Evolutionary conservation across 2,888 invertebrate species (phyloP), one percentile per base, ranked within the genome.

Genomic region (Prenolepis imparis): DNA sequence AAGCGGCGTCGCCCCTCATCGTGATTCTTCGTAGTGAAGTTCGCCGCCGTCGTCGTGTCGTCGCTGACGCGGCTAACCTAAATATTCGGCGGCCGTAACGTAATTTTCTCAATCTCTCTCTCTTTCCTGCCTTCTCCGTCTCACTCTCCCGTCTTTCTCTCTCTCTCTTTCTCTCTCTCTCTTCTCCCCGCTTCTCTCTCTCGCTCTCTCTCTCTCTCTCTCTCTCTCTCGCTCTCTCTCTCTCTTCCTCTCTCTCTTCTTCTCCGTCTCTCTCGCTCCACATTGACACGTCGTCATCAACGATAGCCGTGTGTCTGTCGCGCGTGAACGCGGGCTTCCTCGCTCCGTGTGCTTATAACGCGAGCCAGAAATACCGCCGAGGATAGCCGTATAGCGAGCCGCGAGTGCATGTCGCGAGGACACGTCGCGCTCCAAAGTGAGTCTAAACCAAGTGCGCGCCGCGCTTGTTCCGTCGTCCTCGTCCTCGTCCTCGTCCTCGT

Each of bases 241-340:
- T 44, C 28, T 32, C 21, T 24, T 18, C n/a, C 39, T n/a, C 32
- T 41, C 39, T 12, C 39, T 44, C 48, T 2, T 28, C n/a, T 0
- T 9, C n/a, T n/a, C 67, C 15, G 0, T 78, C 59, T 18, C 44
- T 11, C 78, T 78, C 70, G 32, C 70, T 87, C 84, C 72, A 78
- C 82, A 86, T 70, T 90, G 90, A 90, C 90, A 90, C 90, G 90
- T 90, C 90, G 90, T 64, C 90, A 84, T 82, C 90, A 84, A 86
- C 88, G 84, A 73, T 15, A 59, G 24, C n/a, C 84, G 85, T 84
- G 85, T 84, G 66, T 48, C 82, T 66, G 70, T 82, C 28, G 55
- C 39, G 32, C n/a, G n/a, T n/a, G 18, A 66, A 66, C 66, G 44
- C 66, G 67, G 2, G 12, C 12, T 52, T 39, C 41, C 64, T 41